These are phyloP conservation scores for Eulithis prunata DNA, from an alignment of 2,888 invertebrate species.

Conservation along the genomic window DNA sequence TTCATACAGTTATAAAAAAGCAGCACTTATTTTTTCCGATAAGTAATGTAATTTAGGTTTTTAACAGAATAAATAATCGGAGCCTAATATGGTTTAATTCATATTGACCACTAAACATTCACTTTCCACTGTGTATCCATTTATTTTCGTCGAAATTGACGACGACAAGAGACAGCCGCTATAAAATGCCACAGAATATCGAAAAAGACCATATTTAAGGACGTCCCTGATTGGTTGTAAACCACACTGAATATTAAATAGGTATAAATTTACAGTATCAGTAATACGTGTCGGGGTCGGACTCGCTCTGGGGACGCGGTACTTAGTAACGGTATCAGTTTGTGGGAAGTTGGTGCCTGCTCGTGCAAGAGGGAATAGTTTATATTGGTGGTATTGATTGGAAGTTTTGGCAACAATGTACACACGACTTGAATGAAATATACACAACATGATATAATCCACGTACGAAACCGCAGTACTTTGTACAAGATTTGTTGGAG, in stretches of 20 bases:
- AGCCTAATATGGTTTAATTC: too few species aligned
- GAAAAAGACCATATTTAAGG: background rate
- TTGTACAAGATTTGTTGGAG: too few species aligned
- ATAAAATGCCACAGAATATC: background rate
- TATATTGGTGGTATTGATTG: conserved; percentile 13
- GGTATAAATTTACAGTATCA: conserved; percentile 24
- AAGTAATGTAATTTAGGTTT: too few species aligned
- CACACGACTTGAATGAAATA: background rate
- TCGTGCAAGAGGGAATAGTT: conserved; percentile 17
- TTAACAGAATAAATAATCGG: too few species aligned
- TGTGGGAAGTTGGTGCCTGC: conserved; percentile 17
- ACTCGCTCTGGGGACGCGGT: conserved; percentile 17
- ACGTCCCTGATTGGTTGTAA: conserved; percentile 25
- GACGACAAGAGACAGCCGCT: background rate
- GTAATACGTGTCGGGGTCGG: conserved; percentile 20
- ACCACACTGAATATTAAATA: conserved; percentile 28
- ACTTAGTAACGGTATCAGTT: conserved; percentile 14
- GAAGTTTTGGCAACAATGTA: background rate
- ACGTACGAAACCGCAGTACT: too few species aligned
- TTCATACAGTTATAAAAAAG: too few species aligned
- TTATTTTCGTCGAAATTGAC: too few species aligned
- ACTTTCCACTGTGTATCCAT: too few species aligned
- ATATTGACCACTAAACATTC: too few species aligned
- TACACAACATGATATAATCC: too few species aligned
- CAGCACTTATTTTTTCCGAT: too few species aligned